Percentiles rank a stretch among this genome's conserved stretches.
These are phyloP conservation scores for Triplophysa bombifrons DNA, from an alignment of 2,797 vertebrate genomes.

Conservation along the genomic window DNA sequence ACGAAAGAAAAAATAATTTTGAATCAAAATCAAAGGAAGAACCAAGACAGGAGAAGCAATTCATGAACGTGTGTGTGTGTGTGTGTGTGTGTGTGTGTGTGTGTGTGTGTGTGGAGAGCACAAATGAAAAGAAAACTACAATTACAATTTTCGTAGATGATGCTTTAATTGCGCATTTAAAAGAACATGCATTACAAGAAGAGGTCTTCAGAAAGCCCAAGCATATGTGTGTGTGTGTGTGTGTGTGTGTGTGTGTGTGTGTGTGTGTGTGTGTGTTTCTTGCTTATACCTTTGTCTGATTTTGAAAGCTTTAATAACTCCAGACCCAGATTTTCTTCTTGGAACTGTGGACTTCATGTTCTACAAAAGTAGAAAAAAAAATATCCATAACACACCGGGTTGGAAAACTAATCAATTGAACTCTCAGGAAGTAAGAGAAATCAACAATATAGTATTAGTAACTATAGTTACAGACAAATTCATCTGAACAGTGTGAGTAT, in stretches of 20 bases:
- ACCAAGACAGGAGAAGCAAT: background rate
- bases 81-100: background rate
- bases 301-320: constrained; percentile 46
- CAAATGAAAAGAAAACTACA: background rate
- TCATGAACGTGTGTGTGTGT: background rate
- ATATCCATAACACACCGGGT: background rate
- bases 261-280: background rate
- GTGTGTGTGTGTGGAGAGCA: background rate
- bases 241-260: background rate
- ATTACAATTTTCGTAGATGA: background rate
- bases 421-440: background rate
- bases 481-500: background rate
- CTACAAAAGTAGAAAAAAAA: constrained; percentile 7
- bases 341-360: constrained; percentile 48
- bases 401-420: background rate
- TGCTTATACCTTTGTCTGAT: constrained; percentile 34
- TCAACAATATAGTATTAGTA: background rate
- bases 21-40: background rate
- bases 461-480: background rate
- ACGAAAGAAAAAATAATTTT: too few relatives aligned
- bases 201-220: background rate
- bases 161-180: background rate
- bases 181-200: background rate
- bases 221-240: background rate
- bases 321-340: constrained; percentile 30